Percentiles rank a stretch among this genome's conserved stretches.
phyloP scores from a whole-genome alignment of 2,797 vertebrate species.

The Girardinus metallicus region DNA sequence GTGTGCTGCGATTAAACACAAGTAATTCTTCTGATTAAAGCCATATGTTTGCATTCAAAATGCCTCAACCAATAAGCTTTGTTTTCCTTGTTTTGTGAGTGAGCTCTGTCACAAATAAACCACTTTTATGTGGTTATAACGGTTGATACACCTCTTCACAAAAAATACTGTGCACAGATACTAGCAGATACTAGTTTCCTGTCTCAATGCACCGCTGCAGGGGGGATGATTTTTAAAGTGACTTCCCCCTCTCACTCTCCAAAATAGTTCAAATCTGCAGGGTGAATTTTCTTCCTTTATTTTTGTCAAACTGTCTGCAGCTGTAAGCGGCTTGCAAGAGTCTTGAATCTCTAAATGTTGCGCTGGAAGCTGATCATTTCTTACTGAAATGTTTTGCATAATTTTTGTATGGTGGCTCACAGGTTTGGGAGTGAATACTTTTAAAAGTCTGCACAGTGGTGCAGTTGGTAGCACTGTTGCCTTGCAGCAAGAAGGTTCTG shows the following conservation, averaged over 20 bases:
- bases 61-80: constrained; percentile 3
- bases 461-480: too few relatives aligned
- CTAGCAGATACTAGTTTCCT: constrained; percentile 24
- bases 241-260: not conserved
- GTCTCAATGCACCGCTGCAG: not conserved
- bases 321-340: not conserved
- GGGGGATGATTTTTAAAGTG: not conserved
- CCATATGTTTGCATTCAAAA: not conserved
- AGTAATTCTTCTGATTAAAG: not conserved
- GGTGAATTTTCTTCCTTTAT: not conserved
- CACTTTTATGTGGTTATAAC: constrained; percentile 2
- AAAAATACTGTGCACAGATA: not conserved
- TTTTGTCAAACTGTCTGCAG: not conserved
- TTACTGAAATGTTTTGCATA: not conserved
- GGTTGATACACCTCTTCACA: constrained; percentile 4
- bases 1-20: not conserved
- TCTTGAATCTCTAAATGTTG: not conserved
- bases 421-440: not conserved
- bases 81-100: not conserved
- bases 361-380: not conserved
- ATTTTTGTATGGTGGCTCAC: not conserved
- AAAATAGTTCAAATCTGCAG: constrained; percentile 2
- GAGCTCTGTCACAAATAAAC: not conserved
- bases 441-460: too few relatives aligned
- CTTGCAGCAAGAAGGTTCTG: too few relatives aligned